These are phyloP conservation scores for Leptodactylus fallax DNA, from an alignment of 2,797 vertebrate species.

Conservation along the genomic window DNA sequence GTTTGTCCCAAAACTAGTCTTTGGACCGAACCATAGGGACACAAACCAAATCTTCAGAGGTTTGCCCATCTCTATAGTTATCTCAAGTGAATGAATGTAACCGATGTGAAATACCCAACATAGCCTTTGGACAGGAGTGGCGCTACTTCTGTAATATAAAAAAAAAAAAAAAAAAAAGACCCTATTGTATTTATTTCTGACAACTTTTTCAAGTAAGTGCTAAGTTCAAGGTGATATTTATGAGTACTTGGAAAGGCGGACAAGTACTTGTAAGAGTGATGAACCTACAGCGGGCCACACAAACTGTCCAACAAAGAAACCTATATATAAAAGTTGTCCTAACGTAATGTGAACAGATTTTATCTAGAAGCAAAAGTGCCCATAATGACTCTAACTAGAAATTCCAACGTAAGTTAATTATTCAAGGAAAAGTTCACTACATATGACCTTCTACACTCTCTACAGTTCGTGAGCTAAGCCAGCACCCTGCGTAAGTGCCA, in stretches of 20 bases:
- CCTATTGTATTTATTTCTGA: too few species aligned
- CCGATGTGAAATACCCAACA: background rate
- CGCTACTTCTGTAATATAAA: too few species aligned
- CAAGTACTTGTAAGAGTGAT: background rate
- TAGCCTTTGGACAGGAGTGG: too few species aligned
- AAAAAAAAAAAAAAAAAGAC: too few species aligned
- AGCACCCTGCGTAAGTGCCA: constrained; percentile 60
- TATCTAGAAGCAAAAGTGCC: constrained; percentile 29
- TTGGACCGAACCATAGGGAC: too few species aligned
- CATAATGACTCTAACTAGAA: constrained; percentile 7
- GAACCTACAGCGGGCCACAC: background rate
- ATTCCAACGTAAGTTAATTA: constrained; percentile 54
- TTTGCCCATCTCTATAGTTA: too few species aligned
- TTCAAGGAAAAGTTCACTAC: constrained; percentile 36
- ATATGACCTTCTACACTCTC: constrained; percentile 58
- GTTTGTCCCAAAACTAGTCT: too few species aligned
- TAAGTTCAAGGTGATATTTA: background rate
- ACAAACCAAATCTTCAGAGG: too few species aligned
- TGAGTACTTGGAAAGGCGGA: background rate
- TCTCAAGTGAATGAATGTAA: background rate
- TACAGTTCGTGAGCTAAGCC: constrained; percentile 46
- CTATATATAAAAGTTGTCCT: background rate
- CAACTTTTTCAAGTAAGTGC: too few species aligned
- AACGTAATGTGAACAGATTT: constrained; percentile 10
- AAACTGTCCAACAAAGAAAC: background rate